phyloP scores from a whole-genome alignment of 2,113 vertebrate genomes.

The Shinisaurus crocodilurus region DNA sequence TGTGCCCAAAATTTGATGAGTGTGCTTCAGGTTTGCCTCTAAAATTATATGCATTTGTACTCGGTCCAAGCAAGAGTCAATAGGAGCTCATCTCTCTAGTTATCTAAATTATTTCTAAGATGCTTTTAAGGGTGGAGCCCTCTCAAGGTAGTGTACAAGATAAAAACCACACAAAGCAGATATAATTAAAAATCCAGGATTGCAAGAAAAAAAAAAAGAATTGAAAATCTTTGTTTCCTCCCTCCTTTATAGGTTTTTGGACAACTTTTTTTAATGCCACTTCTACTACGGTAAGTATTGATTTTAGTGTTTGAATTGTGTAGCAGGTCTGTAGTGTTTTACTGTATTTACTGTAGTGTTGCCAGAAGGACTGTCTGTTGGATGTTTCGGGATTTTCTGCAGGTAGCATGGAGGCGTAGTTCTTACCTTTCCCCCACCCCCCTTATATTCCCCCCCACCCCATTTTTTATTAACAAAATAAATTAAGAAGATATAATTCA shows the following conservation, averaged over 20 bases:
- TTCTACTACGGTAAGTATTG: constrained; percentile 64
- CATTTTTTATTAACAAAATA: background rate
- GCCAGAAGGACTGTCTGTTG: background rate
- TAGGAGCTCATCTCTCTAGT: background rate
- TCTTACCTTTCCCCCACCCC: background rate
- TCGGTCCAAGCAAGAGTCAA: background rate
- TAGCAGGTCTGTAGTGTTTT: background rate
- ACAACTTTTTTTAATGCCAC: constrained; percentile 58
- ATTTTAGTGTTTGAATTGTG: constrained; percentile 16
- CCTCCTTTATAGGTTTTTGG: constrained; percentile 63
- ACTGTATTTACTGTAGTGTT: background rate
- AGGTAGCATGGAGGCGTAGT: background rate
- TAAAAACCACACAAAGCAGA: background rate
- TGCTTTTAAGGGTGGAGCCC: too few species aligned
- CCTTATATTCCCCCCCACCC: background rate
- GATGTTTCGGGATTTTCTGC: background rate
- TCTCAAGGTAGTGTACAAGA: background rate
- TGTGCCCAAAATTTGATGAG: background rate
- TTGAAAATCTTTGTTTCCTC: constrained; percentile 20
- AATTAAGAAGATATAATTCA: too few species aligned
- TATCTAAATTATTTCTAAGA: too few species aligned
- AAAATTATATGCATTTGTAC: background rate
- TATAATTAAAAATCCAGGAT: too few species aligned
- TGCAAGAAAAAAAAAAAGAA: background rate
- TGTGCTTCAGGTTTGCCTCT: background rate